Evolutionary conservation across 1,140 invertebrate genomes (phyloP).

Genomic region (Protaetia brevitarsis): DNA sequence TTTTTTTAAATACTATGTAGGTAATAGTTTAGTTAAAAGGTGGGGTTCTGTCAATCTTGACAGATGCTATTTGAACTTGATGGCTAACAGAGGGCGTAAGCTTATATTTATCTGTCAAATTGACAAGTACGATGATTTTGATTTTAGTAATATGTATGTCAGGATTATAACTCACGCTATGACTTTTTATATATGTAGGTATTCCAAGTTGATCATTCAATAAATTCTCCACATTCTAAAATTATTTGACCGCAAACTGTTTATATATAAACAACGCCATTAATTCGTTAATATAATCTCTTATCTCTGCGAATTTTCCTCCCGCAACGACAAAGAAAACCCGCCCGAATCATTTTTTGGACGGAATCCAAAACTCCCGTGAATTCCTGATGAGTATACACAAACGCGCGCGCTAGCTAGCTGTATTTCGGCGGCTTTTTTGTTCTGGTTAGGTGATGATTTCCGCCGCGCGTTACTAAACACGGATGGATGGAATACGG

Average conservation of each 20-base stretch:
- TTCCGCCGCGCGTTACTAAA: not conserved
- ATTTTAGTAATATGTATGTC: too few species aligned
- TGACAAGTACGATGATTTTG: too few species aligned
- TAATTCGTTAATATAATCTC: not conserved
- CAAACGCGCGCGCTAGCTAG: too few species aligned
- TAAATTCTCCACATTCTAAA: not conserved
- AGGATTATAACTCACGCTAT: too few species aligned
- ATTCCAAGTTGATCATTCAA: not conserved
- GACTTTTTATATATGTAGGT: too few species aligned
- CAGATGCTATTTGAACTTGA: too few species aligned
- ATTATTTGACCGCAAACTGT: not conserved
- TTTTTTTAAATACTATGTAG: too few species aligned
- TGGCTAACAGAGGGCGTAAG: too few species aligned
- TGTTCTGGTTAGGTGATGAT: conserved; percentile 17
- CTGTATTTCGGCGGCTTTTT: conserved; percentile 4
- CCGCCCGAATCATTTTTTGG: not conserved
- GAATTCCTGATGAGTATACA: conserved; percentile 8
- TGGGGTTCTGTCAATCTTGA: too few species aligned
- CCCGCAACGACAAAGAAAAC: not conserved
- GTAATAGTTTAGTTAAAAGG: too few species aligned
- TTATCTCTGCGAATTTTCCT: not conserved
- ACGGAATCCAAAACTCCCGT: not conserved
- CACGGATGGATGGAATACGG: too few species aligned
- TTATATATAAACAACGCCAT: not conserved
- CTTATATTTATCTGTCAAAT: too few species aligned